These are phyloP conservation scores for Temnothorax rugatulus DNA, from an alignment of 2,888 invertebrate species.

Conservation along the genomic window DNA sequence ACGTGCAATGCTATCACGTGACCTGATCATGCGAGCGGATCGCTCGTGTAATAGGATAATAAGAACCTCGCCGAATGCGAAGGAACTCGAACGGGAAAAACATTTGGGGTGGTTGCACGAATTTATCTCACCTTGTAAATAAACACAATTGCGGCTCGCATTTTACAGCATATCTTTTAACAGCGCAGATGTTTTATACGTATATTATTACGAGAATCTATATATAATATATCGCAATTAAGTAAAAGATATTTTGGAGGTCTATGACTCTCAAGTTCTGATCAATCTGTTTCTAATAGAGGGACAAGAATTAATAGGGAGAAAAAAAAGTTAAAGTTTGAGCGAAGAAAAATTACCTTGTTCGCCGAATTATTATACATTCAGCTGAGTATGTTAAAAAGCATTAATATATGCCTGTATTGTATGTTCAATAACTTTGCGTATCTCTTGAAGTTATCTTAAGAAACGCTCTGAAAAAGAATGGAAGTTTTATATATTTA, in stretches of 20 bases:
- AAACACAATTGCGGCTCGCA: slow-evolving; percentile 58
- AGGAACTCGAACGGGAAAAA: slow-evolving; percentile 29
- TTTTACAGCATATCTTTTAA: slow-evolving; percentile 42
- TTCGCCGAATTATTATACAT: slow-evolving; percentile 1
- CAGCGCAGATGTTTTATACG: slow-evolving; percentile 17
- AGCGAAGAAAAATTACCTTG: neutral
- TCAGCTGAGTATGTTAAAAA: neutral
- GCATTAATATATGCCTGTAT: neutral
- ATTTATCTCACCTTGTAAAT: slow-evolving; percentile 75
- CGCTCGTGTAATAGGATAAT: slow-evolving; percentile 61
- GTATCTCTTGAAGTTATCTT: neutral
- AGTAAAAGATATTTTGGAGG: slow-evolving; percentile 1
- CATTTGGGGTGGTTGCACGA: slow-evolving; percentile 61
- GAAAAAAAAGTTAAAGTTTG: neutral
- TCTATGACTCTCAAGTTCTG: neutral
- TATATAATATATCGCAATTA: slow-evolving; percentile 6
- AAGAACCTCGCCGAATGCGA: slow-evolving; percentile 45
- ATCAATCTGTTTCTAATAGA: neutral
- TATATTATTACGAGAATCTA: slow-evolving; percentile 23
- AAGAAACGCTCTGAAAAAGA: neutral
- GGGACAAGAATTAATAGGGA: neutral
- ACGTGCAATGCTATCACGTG: slow-evolving; percentile 83
- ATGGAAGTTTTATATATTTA: slow-evolving; percentile 21
- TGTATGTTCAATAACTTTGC: neutral
- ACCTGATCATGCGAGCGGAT: slow-evolving; percentile 79